phyloP scores from a whole-genome alignment of 2,113 vertebrate species.

The Myanophis thanlyinensis region DNA sequence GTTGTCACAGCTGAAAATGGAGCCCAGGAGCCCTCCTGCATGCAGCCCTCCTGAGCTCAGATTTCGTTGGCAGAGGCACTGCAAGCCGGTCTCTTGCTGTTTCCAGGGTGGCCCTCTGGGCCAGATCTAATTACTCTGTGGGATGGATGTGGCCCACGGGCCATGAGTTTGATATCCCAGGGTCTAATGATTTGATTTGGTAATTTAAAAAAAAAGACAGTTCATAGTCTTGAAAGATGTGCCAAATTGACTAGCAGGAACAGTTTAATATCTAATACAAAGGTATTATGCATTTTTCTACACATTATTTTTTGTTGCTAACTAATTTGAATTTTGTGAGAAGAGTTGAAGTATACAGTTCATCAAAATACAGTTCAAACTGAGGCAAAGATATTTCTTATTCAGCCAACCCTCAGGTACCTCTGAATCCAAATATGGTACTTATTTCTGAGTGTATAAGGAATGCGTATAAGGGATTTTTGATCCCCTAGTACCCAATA shows the following conservation, averaged over 20 bases:
- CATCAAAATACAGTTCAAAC: background rate
- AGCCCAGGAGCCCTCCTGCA: too few species aligned
- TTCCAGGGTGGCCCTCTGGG: too few species aligned
- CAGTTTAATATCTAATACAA: background rate
- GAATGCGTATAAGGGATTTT: too few species aligned
- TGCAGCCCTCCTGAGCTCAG: too few species aligned
- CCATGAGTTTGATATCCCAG: too few species aligned
- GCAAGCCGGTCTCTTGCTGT: too few species aligned
- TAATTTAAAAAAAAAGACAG: background rate
- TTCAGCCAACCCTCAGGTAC: background rate
- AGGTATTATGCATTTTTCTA: background rate
- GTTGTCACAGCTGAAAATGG: too few species aligned
- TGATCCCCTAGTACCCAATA: background rate
- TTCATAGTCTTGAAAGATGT: background rate
- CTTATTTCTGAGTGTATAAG: background rate
- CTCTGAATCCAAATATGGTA: background rate
- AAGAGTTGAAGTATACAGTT: too few species aligned
- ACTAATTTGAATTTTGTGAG: background rate
- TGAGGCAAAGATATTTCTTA: background rate
- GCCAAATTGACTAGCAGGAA: background rate
- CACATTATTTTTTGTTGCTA: background rate
- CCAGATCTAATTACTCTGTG: too few species aligned
- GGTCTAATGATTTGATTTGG: background rate
- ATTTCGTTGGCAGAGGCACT: too few species aligned
- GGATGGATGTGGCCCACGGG: too few species aligned